A percentile compares a stretch with the other conserved stretches of the same genome.
phyloP scores from a whole-genome alignment of 37 sponge, comb jelly and placozoan genomes.

The Geodia barretti region DNA sequence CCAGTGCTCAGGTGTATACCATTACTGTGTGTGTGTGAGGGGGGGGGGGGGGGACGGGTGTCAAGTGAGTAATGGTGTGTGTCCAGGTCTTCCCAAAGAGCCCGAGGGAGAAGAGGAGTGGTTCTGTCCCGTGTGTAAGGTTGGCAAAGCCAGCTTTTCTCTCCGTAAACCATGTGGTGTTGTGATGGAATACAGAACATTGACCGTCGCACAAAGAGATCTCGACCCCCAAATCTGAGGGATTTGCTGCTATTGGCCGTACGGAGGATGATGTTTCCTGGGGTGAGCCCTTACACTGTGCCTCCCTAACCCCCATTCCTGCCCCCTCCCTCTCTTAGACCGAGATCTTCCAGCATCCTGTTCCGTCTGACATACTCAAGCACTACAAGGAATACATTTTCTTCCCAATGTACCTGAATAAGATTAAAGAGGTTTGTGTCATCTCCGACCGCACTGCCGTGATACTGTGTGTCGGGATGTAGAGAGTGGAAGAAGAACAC shows the following conservation, averaged over 20 bases:
- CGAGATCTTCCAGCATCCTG: constrained; percentile 84
- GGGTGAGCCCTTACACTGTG: constrained; percentile 45
- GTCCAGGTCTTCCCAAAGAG: constrained; percentile 35
- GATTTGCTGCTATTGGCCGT: constrained; percentile 81
- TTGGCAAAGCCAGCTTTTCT: constrained; percentile 10
- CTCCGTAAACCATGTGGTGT: neutral
- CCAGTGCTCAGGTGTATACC: constrained; percentile 48
- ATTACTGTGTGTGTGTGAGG: constrained; percentile 8
- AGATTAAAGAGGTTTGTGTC: constrained; percentile 56
- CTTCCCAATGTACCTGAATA: constrained; percentile 86
- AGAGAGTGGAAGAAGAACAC: constrained; percentile 60
- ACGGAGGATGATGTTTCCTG: constrained; percentile 82
- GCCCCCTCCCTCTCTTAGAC: constrained; percentile 39
- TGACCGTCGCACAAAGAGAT: constrained; percentile 64
- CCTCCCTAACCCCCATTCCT: neutral
- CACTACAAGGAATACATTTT: constrained; percentile 83
- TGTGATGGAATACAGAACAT: constrained; percentile 41
- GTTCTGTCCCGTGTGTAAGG: constrained; percentile 89
- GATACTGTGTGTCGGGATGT: neutral
- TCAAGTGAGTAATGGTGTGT: neutral
- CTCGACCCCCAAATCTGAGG: constrained; percentile 70
- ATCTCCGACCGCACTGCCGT: neutral
- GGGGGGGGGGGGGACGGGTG: too few species aligned
- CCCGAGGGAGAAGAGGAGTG: constrained; percentile 90
- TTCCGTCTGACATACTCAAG: constrained; percentile 71